These are phyloP conservation scores for Phataginus tetradactyla DNA, from an alignment of 2,797 vertebrate genomes.

Conservation along the genomic window DNA sequence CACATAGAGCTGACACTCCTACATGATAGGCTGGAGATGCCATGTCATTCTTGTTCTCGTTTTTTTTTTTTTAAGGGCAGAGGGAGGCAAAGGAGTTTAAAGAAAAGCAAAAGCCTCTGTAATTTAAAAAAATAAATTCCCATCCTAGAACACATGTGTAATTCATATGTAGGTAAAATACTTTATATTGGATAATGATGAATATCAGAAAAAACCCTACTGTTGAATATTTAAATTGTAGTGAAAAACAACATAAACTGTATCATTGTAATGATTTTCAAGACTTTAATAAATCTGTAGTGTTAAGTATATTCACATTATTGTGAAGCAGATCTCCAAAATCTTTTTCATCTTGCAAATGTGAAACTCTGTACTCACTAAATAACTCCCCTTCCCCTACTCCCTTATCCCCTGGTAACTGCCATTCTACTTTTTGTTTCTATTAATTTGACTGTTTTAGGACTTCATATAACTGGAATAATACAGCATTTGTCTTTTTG, in stretches of 20 bases:
- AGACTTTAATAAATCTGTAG: neutral
- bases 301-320: neutral
- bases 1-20: neutral
- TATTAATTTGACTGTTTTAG: neutral
- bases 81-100: neutral
- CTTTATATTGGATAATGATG: neutral
- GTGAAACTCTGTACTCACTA: neutral
- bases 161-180: constrained; percentile 11
- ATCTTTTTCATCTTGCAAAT: neutral
- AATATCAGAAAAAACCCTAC: neutral
- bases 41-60: neutral
- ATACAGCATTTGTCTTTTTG: neutral
- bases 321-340: neutral
- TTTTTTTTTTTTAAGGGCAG: neutral
- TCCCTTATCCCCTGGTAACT: neutral
- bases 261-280: neutral
- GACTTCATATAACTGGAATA: neutral
- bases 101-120: neutral
- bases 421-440: neutral
- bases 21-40: neutral
- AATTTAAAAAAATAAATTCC: neutral
- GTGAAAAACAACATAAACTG: neutral
- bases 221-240: neutral
- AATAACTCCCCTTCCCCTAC: neutral
- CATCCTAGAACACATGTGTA: neutral